phyloP scores from a whole-genome alignment of 2,797 vertebrate genomes.

The Poecile montanus region DNA sequence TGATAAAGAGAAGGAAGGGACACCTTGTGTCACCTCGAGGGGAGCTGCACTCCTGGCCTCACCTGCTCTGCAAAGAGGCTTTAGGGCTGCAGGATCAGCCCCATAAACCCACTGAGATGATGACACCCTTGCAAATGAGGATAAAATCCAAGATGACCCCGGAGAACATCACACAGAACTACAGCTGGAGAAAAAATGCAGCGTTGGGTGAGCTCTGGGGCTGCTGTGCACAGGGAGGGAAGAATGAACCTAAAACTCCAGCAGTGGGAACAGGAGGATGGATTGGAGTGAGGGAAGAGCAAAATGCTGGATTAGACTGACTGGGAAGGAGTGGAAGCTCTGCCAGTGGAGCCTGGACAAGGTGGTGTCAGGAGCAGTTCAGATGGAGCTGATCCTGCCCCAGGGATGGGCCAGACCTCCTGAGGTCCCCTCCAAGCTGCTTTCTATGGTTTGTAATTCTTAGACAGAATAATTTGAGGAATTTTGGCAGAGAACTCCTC shows the following conservation, averaged over 20 bases:
- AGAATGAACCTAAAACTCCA: neutral
- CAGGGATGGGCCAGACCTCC: neutral
- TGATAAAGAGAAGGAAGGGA: neutral
- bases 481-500: slow-evolving; percentile 20
- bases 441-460: neutral
- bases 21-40: rapidly evolving
- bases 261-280: neutral
- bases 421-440: neutral
- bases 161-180: neutral
- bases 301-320: neutral
- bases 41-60: neutral
- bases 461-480: neutral
- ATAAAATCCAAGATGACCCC: neutral
- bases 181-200: neutral
- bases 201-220: neutral
- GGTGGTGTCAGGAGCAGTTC: neutral
- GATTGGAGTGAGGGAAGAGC: neutral
- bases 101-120: rapidly evolving
- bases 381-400: neutral
- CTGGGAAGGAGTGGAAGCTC: neutral
- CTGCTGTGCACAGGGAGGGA: neutral
- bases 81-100: neutral
- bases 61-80: neutral
- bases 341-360: neutral
- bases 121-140: too few relatives aligned